Evolutionary conservation across 2,113 vertebrate species (phyloP).

Genomic region (Talpa occidentalis): DNA sequence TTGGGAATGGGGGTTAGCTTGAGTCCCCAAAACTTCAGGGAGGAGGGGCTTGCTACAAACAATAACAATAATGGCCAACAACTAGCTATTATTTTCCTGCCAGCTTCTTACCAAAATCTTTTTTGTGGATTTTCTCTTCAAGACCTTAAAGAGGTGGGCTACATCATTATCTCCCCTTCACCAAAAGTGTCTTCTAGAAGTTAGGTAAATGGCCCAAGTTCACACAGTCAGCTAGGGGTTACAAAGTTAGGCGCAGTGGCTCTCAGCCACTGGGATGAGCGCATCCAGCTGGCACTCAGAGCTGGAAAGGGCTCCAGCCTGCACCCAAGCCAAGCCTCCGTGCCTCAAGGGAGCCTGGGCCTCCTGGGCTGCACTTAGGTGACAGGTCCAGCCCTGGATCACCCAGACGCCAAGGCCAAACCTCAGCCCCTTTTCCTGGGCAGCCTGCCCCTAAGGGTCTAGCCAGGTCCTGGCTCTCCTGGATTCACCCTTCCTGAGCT

Average conservation of each 20-base stretch:
- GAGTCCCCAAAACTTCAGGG: not conserved
- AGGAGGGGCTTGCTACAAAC: not conserved
- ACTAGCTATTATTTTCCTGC: not conserved
- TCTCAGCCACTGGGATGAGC: rapidly evolving
- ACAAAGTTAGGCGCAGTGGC: not conserved
- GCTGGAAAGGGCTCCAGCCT: not conserved
- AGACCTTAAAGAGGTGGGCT: not conserved
- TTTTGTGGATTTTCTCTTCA: not conserved
- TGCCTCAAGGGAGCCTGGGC: not conserved
- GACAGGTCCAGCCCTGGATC: not conserved
- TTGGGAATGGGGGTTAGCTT: not conserved
- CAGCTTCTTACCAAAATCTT: not conserved
- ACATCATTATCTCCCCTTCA: not conserved
- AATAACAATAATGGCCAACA: not conserved
- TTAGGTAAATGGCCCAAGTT: not conserved
- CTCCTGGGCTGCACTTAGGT: not conserved
- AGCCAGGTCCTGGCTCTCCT: not conserved
- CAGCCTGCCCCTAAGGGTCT: not conserved
- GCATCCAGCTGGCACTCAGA: not conserved
- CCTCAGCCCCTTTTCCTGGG: not conserved
- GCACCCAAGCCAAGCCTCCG: not conserved
- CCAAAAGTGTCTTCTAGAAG: not conserved
- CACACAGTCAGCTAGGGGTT: not conserved
- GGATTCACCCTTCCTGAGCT: not conserved
- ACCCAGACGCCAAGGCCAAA: not conserved